Evolutionary conservation across 1,140 invertebrate species (phyloP).

Genomic region (Tyrophagus putrescentiae): DNA sequence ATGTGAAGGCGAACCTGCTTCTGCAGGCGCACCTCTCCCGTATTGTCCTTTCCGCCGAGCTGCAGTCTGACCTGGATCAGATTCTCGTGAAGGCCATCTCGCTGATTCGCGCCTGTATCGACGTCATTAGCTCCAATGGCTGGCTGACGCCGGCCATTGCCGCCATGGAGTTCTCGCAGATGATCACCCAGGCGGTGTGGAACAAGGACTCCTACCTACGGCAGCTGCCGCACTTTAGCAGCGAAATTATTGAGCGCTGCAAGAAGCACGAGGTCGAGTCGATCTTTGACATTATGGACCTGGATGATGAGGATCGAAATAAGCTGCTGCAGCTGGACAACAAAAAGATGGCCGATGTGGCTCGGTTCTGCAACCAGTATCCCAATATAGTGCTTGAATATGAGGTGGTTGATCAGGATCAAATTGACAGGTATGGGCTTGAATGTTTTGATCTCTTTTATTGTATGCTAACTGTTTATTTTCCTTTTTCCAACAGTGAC

Average conservation of each 20-base stretch:
- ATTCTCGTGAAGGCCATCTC: constrained; percentile 62
- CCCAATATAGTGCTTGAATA: constrained; percentile 95
- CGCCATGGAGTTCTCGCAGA: constrained; percentile 98
- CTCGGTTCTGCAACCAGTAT: constrained; percentile 94
- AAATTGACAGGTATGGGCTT: constrained; percentile 39
- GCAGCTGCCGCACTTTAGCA: constrained; percentile 86
- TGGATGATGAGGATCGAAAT: constrained; percentile 84
- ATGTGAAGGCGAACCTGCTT: constrained; percentile 89
- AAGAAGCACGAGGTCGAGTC: constrained; percentile 82
- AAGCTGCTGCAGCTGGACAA: constrained; percentile 68
- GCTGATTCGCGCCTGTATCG: constrained; percentile 94
- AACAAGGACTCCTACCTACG: constrained; percentile 93
- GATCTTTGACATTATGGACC: constrained; percentile 95
- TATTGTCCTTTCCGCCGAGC: constrained; percentile 79
- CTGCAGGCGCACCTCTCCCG: constrained; percentile 90
- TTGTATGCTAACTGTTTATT: constrained; percentile 11
- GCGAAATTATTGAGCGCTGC: constrained; percentile 77
- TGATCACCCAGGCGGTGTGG: constrained; percentile 99
- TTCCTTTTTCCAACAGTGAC: constrained; percentile 38
- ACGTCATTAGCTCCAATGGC: constrained; percentile 92
- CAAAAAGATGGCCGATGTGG: constrained; percentile 86
- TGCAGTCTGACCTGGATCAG: constrained; percentile 87
- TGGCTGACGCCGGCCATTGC: constrained; percentile 94
- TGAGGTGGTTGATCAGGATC: constrained; percentile 69
- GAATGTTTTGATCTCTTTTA: constrained; percentile 1